phyloP scores from a whole-genome alignment of 2,113 vertebrate species.

The Mustela lutreola region DNA sequence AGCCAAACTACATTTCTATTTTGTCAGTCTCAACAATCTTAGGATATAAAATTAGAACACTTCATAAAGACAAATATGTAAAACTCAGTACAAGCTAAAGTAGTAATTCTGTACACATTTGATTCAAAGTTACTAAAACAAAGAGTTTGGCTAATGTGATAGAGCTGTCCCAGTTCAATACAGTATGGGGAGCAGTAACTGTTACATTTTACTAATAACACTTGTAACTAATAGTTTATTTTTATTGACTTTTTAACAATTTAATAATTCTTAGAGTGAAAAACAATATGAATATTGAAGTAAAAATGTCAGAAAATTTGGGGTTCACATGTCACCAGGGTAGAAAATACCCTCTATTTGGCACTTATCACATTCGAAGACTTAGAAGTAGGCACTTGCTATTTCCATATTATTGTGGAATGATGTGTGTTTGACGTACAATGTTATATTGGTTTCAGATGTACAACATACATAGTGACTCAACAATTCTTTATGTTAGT shows the following conservation, averaged over 20 bases:
- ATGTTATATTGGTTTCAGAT: background rate
- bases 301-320: conserved; percentile 30
- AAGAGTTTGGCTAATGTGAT: background rate
- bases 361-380: conserved; percentile 10
- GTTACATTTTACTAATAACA: background rate
- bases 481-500: background rate
- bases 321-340: background rate
- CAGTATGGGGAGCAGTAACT: background rate
- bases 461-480: background rate
- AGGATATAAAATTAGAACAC: background rate
- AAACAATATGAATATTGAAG: background rate
- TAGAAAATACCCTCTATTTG: background rate
- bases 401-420: background rate
- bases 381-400: background rate
- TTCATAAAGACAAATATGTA: conserved; percentile 10
- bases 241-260: conserved; percentile 13
- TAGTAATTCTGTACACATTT: background rate
- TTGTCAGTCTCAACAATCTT: conserved; percentile 38
- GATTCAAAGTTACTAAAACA: background rate
- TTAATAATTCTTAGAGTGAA: conserved; percentile 37
- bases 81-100: conserved; percentile 13
- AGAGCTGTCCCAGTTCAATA: background rate
- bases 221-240: background rate
- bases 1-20: background rate
- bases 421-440: background rate